Evolutionary conservation across 1,140 invertebrate genomes (phyloP).

Genomic region (Chelonus insularis): DNA sequence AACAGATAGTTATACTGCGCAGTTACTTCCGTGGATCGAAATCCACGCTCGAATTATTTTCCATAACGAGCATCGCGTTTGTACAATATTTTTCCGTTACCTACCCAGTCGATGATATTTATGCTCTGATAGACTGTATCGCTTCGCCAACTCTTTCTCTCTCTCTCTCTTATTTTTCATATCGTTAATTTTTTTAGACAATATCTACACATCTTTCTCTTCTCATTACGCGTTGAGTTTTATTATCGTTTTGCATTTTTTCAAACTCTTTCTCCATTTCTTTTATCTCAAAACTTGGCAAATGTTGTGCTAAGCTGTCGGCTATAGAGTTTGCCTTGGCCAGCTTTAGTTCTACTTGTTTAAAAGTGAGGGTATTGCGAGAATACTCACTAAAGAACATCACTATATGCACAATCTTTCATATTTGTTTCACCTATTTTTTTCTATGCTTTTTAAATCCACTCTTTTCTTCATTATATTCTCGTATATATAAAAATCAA

Average conservation of each 20-base stretch:
- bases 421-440: background rate
- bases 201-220: no score
- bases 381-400: background rate
- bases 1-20: conserved; percentile 13
- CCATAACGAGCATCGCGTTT: conserved; percentile 27
- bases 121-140: conserved; percentile 51
- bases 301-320: background rate
- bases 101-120: conserved; percentile 39
- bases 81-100: conserved; percentile 20
- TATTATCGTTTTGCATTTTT: no score
- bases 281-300: background rate
- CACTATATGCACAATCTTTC: background rate
- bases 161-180: background rate
- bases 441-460: no score
- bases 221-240: no score
- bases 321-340: background rate
- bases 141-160: conserved; percentile 31
- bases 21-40: conserved; percentile 35
- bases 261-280: background rate
- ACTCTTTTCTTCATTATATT: no score
- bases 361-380: background rate
- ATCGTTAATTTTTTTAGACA: background rate
- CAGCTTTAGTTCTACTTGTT: background rate
- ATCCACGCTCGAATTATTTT: conserved; percentile 35
- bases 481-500: no score